Base-by-base conservation (phyloP, 2,113 vertebrate species). In the Burhinus oedicnemus region DNA sequence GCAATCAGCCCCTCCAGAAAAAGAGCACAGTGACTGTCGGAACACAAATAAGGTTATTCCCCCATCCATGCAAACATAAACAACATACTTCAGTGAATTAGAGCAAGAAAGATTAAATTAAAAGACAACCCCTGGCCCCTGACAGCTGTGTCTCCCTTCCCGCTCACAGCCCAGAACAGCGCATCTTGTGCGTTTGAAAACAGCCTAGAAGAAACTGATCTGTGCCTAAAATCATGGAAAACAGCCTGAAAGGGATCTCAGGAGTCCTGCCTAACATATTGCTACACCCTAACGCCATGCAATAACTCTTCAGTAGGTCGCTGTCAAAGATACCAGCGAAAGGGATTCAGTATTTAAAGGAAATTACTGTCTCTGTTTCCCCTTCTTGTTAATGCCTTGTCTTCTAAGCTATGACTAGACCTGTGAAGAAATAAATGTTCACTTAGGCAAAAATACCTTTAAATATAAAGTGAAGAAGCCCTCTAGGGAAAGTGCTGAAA, bases 31-130 rank as follows among this genome's bases (percentile, higher is more conserved):
- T 47, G 52, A 22, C 38, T 87, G 42, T 66, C 83, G 83, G 68
- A 95, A 75, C 55, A 92, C 52, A 89, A 93, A 82, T 84, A 51
- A 97, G n/a, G 69, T 92, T 96, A 34, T 96, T 87, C 15, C 76
- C 47, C 77, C 74, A 68, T 72, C 74, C 74, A 29, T 57, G 61
- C 69, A 96, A 96, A 96, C 25, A 92, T n/a, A 95, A 94, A 95
- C 93, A 90, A 55, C 86, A 71, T 34, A 88, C 83, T 95, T 92
- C 80, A 89, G 94, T 96, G 96, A 96, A 95, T 82, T 93, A 94
- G 93, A 96, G 95, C 91, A 95, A 96, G 89, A 93, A 93, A 96
- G 83, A 96, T 94, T 90, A 57, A 96, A 91, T 95, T 92, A 94
- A 93, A 90, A 94, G 88, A 19, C 71, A 87, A 93, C 71, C n/a